Evolutionary conservation across 2,888 invertebrate genomes (phyloP), one percentile per base, ranked within the genome.

Genomic region (Muschampia plurimacula): DNA sequence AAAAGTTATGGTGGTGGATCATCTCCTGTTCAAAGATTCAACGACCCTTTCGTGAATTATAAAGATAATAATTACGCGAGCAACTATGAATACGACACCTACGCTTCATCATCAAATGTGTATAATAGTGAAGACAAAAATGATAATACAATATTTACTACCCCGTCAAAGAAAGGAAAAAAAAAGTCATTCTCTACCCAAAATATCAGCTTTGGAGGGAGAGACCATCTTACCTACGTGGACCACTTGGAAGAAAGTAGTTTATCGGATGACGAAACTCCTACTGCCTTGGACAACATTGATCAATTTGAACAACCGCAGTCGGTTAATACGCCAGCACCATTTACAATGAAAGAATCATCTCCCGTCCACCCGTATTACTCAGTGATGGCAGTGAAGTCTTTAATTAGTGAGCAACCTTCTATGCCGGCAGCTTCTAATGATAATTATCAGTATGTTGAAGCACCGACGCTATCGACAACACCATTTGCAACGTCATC

Each of bases 141-240:
- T 44, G 82, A 86, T 52, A 83, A 83, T 57, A 75, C 82, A 1
- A 76, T 77, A 28, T 77, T 80, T 76, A 76, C 80, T 52, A 79
- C 75, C 70, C 83, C 83, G 60, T 78, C 77, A 12, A 86, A 85
- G 74, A 91, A 84, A 75, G 86, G 85, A 8, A 89, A 86, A 79
- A 92, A 91, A 74, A 94, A 93, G 77, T 92, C 94, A 0, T 82
- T 92, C 75, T 94, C 94, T 2, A 90, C 89, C 0, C 94, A 94
- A 80, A 93, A 92, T 74, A 88, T 94, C 59, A 90, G 84, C 72
- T 93, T 94, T 79, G 92, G 91, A 12, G 89, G 89, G 32, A 85
- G 89, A 77, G 91, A 90, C 67, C 89, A 89, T 74, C 84, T 89
- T 73, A 89, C 89, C 13, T 86, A 86, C 7, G 84, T 91, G 9